Conservation (phyloP, 2,113 vertebrate genomes). For the Elgaria multicarinata region DNA sequence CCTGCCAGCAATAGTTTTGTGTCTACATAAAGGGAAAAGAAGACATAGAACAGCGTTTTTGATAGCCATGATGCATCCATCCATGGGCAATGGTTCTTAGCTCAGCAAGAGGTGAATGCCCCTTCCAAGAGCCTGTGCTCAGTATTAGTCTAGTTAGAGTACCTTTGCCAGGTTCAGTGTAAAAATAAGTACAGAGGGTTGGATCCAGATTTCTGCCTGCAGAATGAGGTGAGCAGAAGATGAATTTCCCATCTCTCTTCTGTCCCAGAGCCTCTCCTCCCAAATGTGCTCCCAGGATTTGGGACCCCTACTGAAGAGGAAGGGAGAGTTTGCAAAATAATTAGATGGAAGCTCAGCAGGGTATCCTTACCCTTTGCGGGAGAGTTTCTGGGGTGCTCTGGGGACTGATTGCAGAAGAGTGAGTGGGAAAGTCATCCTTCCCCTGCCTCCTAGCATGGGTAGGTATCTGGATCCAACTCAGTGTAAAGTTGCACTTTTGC, state of each 20-base stretch:
- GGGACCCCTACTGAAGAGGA: too few species aligned
- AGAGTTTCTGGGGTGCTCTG: not conserved
- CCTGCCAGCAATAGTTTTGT: not conserved
- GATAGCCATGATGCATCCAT: not conserved
- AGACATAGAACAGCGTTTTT: not conserved
- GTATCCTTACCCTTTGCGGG: not conserved
- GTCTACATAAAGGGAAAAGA: not conserved
- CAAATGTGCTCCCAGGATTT: not conserved
- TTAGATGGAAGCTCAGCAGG: not conserved
- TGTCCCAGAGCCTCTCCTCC: not conserved
- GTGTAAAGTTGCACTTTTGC: slow-evolving; percentile 7
- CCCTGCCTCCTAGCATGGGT: not conserved
- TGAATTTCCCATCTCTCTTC: not conserved
- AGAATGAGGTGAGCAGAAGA: not conserved
- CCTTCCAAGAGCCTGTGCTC: not conserved
- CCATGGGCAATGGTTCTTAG: not conserved
- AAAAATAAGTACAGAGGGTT: not conserved
- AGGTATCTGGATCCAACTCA: not conserved
- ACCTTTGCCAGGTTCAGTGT: not conserved
- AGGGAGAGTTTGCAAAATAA: too few species aligned
- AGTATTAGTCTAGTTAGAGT: not conserved
- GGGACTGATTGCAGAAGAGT: not conserved
- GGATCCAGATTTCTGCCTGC: not conserved
- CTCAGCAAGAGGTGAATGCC: not conserved
- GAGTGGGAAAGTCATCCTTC: not conserved